Evolutionary conservation across 2,797 vertebrate genomes (phyloP), one percentile per base, ranked within the genome.

Genomic region (Erpetoichthys calabaricus): DNA sequence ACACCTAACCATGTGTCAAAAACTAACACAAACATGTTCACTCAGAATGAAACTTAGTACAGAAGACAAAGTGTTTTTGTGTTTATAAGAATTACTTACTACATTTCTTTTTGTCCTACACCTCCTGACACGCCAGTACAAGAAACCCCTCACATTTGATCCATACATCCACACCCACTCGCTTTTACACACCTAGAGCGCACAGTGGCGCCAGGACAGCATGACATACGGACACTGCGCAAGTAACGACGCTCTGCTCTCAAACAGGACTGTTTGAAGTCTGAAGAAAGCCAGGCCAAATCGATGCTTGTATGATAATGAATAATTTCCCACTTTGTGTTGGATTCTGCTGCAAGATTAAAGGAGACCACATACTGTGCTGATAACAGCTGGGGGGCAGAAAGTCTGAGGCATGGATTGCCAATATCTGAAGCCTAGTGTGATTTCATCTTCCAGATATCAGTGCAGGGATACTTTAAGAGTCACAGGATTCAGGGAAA

Each of bases 241-340:
- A 65, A 54, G 51, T 59, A 56, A 41, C 43, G 42, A 49, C 42
- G 50, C 53, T 58, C 60, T 10, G 50, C 47, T 43, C 51, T 52
- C 58, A 45, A 6, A 42, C 56, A 57, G 62, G n/a, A 59, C 50
- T 57, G 65, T 76, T 81, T 81, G 75, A 79, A 80, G 76, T 64
- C 52, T 50, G 57, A 56, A 9, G 67, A 60, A 59, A 60, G 10
- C 63, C 61, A 45, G 25, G 55, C 63, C 63, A 65, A 67, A 72
- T 70, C 75, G 65, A 73, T 74, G 70, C 45, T 62, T 62, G 65
- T 62, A 57, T 59, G 59, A 66, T 73, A 68, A 75, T 74, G 62
- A 77, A 78, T 82, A 66, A 77, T 75, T 80, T 76, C 71, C 73
- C 71, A 61, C 60, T 73, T 70, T 66, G 61, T 61, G 74, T 58